phyloP scores from a whole-genome alignment of 1,140 invertebrate species.

The Physella acuta region DNA sequence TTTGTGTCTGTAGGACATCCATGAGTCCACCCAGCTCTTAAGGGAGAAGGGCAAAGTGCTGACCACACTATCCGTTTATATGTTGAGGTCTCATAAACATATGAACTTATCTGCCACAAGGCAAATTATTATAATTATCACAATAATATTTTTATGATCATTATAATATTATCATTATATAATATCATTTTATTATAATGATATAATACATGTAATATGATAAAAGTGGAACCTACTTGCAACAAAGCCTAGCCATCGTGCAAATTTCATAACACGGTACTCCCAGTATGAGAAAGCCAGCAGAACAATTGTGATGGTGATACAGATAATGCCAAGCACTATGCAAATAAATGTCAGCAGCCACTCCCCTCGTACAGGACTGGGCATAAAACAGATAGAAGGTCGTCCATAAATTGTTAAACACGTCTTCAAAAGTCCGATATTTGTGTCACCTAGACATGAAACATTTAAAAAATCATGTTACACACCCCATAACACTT shows the following conservation, averaged over 20 bases:
- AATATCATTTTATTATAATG: too few relatives aligned
- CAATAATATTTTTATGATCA: too few relatives aligned
- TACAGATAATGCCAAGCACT: slow-evolving; percentile 87
- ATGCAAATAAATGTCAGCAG: slow-evolving; percentile 86
- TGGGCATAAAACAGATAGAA: slow-evolving; percentile 83
- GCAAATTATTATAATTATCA: too few relatives aligned
- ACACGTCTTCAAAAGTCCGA: slow-evolving; percentile 92
- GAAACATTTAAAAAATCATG: neutral
- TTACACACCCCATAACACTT: too few relatives aligned
- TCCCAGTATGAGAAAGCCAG: slow-evolving; percentile 88
- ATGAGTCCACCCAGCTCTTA: too few relatives aligned
- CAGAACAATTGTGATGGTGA: slow-evolving; percentile 86
- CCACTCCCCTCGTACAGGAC: slow-evolving; percentile 82
- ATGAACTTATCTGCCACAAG: too few relatives aligned
- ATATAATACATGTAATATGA: too few relatives aligned
- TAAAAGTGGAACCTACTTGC: slow-evolving; percentile 77
- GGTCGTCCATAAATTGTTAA: slow-evolving; percentile 87
- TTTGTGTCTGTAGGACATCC: too few relatives aligned
- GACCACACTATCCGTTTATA: too few relatives aligned
- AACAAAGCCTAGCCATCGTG: slow-evolving; percentile 91
- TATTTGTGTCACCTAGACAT: slow-evolving; percentile 65
- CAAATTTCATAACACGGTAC: slow-evolving; percentile 85
- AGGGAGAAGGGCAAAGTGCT: too few relatives aligned
- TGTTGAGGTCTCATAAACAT: too few relatives aligned
- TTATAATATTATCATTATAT: too few relatives aligned